Evolutionary conservation across 2,113 vertebrate genomes (phyloP).

Genomic region (Cryptotis parvus): DNA sequence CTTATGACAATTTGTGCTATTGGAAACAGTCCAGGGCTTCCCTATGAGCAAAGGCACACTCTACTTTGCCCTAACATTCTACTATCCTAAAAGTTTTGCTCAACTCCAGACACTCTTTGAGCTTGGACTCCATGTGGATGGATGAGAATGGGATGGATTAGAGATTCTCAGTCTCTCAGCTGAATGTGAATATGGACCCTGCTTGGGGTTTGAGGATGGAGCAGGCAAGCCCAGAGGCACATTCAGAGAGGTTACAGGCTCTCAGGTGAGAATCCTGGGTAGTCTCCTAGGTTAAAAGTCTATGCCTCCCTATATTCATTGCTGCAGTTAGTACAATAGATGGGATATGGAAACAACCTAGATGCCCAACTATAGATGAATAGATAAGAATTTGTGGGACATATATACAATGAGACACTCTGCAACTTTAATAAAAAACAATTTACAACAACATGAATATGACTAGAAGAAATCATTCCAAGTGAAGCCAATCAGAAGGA

Average conservation of each 20-base stretch:
- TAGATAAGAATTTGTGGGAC: not conserved
- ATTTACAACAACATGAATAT: not conserved
- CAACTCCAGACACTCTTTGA: not conserved
- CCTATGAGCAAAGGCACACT: not conserved
- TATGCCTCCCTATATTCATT: not conserved
- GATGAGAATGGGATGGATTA: not conserved
- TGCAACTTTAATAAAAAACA: not conserved
- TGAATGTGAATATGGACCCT: not conserved
- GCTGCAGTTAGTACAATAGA: too few species aligned
- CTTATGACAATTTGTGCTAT: not conserved
- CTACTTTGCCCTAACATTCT: not conserved
- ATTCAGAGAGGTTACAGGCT: not conserved
- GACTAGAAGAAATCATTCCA: not conserved
- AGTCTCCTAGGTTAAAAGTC: too few species aligned
- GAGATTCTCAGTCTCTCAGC: not conserved
- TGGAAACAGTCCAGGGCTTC: not conserved
- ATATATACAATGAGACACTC: too few species aligned
- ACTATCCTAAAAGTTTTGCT: fast-evolving
- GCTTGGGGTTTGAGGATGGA: not conserved
- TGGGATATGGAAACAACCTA: not conserved
- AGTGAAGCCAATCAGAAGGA: not conserved
- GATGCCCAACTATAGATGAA: not conserved
- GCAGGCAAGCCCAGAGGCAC: too few species aligned
- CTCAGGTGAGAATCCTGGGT: not conserved
- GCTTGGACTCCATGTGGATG: not conserved